Percentiles rank a stretch among this genome's conserved stretches.
Conservation (phyloP, 2,888 invertebrate genomes). For the Drosophila stalkeri region DNA sequence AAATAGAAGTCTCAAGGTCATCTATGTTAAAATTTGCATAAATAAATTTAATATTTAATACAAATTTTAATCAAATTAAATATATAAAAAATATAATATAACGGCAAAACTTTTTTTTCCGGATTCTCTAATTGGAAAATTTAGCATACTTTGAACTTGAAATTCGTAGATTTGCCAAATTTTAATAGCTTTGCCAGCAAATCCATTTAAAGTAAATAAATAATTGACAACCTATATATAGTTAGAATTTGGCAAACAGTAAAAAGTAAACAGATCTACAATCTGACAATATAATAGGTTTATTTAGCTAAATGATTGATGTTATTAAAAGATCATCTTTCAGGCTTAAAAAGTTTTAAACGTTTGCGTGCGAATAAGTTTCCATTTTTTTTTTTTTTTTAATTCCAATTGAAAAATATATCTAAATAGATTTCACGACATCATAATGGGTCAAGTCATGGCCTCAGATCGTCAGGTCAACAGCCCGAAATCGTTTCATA, state of each 20-base stretch:
- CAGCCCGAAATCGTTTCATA: slow-evolving; percentile 1
- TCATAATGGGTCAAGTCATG: slow-evolving; percentile 3
- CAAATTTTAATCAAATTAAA: neutral
- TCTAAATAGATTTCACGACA: slow-evolving; percentile 14
- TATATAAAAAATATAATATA: neutral
- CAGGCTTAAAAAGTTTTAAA: neutral
- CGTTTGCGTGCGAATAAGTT: slow-evolving; percentile 10
- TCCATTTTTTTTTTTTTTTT: neutral
- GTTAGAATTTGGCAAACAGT: neutral
- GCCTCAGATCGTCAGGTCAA: slow-evolving; percentile 7
- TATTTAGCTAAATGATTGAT: slow-evolving; percentile 6
- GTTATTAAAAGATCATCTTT: neutral
- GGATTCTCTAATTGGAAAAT: neutral
- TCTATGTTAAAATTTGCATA: neutral
- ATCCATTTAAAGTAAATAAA: slow-evolving; percentile 8
- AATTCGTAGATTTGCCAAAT: neutral
- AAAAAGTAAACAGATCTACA: neutral
- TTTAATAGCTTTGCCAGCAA: neutral
- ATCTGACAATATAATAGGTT: slow-evolving; percentile 14
- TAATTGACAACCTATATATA: neutral
- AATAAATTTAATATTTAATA: neutral
- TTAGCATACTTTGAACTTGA: neutral
- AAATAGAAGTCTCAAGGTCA: neutral
- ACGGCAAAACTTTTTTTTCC: neutral
- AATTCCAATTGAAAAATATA: neutral